Percentiles rank a stretch among this genome's conserved stretches.
Evolutionary conservation across 1,140 invertebrate species (phyloP).

Genomic region (Protaetia brevitarsis): DNA sequence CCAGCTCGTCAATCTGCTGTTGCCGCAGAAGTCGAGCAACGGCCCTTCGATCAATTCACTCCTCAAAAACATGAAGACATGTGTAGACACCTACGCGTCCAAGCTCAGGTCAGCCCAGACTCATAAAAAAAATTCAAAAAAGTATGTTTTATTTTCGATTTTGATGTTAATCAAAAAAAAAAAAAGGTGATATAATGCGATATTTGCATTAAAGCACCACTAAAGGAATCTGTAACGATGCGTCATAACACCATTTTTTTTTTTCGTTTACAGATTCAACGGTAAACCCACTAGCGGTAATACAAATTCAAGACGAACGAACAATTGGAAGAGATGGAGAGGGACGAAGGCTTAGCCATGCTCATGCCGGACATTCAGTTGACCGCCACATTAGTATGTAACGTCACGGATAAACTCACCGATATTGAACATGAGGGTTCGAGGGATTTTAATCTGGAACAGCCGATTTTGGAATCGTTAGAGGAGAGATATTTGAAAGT

Average conservation of each 20-base stretch:
- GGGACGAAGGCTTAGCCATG: slow-evolving; percentile 81
- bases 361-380: slow-evolving; percentile 87
- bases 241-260: slow-evolving; percentile 4
- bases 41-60: slow-evolving; percentile 62
- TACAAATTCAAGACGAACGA: slow-evolving; percentile 48
- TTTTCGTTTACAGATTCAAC: slow-evolving; percentile 43
- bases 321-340: slow-evolving; percentile 67
- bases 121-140: slow-evolving; percentile 28
- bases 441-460: slow-evolving; percentile 48
- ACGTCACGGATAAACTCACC: slow-evolving; percentile 53
- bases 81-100: slow-evolving; percentile 87
- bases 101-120: slow-evolving; percentile 65
- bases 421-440: slow-evolving; percentile 41
- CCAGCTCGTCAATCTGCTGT: slow-evolving; percentile 64
- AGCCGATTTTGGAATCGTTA: slow-evolving; percentile 53
- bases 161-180: not conserved
- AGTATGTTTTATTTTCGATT: slow-evolving; percentile 29
- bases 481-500: slow-evolving; percentile 78
- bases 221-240: not conserved
- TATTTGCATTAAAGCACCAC: no score
- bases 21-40: slow-evolving; percentile 53
- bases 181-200: not conserved
- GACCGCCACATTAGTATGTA: slow-evolving; percentile 74
- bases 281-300: slow-evolving; percentile 50
- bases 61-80: slow-evolving; percentile 81